phyloP scores from a whole-genome alignment of 30 jellyfish, hydroid and myxozoan genomes.

The Aurelia coerulea region DNA sequence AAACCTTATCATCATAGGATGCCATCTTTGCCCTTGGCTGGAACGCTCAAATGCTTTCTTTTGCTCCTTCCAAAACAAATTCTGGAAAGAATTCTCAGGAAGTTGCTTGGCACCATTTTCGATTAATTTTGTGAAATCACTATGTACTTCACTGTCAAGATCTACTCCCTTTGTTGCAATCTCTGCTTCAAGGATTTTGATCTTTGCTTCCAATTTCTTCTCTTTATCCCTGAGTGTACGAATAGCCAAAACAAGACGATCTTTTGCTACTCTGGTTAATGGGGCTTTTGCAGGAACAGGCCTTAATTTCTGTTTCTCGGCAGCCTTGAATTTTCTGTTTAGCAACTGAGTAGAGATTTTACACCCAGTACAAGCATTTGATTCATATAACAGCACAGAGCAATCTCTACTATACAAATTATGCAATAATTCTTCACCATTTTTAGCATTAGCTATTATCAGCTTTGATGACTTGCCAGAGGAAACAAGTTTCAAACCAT shows the following conservation, averaged over 20 bases:
- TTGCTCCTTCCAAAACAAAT: conserved; percentile 49
- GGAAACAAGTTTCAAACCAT: conserved; percentile 24
- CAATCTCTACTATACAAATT: conserved; percentile 37
- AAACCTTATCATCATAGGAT: too few species aligned
- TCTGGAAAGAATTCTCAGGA: conserved; percentile 54
- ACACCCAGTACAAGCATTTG: conserved; percentile 25
- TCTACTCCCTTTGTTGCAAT: conserved; percentile 40
- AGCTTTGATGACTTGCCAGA: not conserved
- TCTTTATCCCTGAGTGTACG: conserved; percentile 24
- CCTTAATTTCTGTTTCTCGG: conserved; percentile 14
- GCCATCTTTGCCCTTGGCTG: conserved; percentile 19
- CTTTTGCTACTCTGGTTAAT: conserved; percentile 48
- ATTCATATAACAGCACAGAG: conserved; percentile 19
- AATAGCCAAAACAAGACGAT: conserved; percentile 42
- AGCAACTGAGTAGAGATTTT: conserved; percentile 27
- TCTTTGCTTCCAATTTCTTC: conserved; percentile 21
- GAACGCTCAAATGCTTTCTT: conserved; percentile 40
- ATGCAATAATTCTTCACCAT: conserved; percentile 13
- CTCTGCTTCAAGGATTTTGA: conserved; percentile 35
- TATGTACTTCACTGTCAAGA: conserved; percentile 36
- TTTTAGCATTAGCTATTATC: not conserved
- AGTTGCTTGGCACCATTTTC: conserved; percentile 36
- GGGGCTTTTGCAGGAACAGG: conserved; percentile 46
- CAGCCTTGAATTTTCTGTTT: not conserved
- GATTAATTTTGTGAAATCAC: conserved; percentile 1